Base-by-base conservation (phyloP, 2,797 vertebrate genomes). In the Myotis vivesi region DNA sequence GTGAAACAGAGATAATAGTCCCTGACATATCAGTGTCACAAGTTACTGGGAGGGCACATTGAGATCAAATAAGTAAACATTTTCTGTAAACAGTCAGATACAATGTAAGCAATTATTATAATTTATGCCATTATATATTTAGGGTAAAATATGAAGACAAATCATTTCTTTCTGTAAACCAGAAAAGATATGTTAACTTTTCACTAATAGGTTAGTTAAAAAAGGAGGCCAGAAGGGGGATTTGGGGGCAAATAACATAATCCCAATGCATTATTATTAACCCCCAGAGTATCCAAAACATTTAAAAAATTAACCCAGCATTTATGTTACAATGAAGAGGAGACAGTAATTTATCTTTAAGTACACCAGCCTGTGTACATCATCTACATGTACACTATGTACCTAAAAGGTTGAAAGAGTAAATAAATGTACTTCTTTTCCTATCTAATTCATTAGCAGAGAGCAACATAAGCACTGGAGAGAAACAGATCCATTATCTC, bases 111-210 rank as follows among this genome's bases (percentile, higher is more conserved):
- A 49, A 46, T 59, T 87, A 83, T 90, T 89, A 55, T 62, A 66
- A 90, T 59, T 66, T 62, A 55, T 87, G 30, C 16, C 72, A 82
- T 76, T 81, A 84, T 8, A 13, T 81, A 81, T 49, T 71, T 33
- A 38, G 41, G 75, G 38, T 23, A 93, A 91, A 94, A 94, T 44
- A 94, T 53, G 71, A 93, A 95, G 87, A 90, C 12, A 81, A 84
- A 85, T 68, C 0, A 57, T 87, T 79, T 81, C 53, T 87, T 86
- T 72, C 38, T 33, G 2, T 85, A 69, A 87, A 49, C 85, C 66
- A 79, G 79, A 92, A 87, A 53, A 87, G 7, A 93, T 84, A 0
- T 84, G 83, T 87, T 73, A 89, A 86, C 36, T 93, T 93, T 79
- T 57, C 49, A 91, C 2, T 89, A 71, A 76, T 9, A 83, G 68